phyloP scores from a whole-genome alignment of 2,797 vertebrate genomes.

The Florisuga fusca region DNA sequence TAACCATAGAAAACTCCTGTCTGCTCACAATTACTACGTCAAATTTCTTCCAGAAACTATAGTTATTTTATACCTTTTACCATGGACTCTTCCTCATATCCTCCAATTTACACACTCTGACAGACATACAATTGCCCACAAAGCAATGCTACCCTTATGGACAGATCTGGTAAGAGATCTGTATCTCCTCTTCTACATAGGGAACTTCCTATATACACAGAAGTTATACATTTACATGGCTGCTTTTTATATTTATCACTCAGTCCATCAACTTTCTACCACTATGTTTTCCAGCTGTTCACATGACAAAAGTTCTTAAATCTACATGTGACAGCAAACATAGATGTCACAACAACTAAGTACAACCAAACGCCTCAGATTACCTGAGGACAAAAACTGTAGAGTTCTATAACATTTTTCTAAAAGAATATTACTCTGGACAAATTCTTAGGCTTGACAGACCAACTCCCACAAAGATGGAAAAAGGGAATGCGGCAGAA shows the following conservation, averaged over 20 bases:
- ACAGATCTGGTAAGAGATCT: background rate
- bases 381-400: background rate
- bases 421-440: background rate
- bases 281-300: background rate
- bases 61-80: too few species aligned
- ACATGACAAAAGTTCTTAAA: background rate
- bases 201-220: too few species aligned
- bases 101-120: too few species aligned
- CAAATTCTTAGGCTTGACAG: background rate
- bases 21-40: too few species aligned
- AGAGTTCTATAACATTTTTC: background rate
- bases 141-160: too few species aligned
- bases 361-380: background rate
- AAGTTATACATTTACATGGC: background rate
- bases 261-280: background rate
- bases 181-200: background rate
- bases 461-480: background rate
- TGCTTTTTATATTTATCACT: background rate
- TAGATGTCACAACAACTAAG: rapidly evolving
- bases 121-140: too few species aligned
- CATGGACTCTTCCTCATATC: too few species aligned
- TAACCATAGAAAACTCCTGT: too few species aligned
- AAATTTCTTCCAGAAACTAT: background rate
- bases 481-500: background rate
- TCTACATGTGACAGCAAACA: background rate